phyloP scores from a whole-genome alignment of 2,888 invertebrate species.

The Caenorhabditis plicata region DNA sequence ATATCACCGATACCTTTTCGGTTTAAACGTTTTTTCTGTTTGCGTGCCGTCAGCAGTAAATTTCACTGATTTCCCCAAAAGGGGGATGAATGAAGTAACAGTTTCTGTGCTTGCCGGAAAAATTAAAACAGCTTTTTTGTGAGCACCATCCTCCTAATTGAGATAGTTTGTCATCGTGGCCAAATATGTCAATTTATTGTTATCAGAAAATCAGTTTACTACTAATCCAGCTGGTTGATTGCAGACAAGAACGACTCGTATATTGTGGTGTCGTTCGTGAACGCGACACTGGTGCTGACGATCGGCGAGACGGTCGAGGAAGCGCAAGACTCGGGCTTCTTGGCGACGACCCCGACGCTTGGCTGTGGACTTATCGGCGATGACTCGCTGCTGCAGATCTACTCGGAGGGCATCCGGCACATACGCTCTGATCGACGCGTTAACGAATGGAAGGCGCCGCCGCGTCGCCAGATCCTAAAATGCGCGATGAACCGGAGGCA shows the following conservation, averaged over 20 bases:
- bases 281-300: slow-evolving; percentile 94
- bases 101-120: no score
- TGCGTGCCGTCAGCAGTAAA: no score
- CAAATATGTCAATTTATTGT: no score
- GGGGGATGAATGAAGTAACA: no score
- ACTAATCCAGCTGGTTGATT: slow-evolving; percentile 2
- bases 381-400: slow-evolving; percentile 95
- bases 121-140: no score
- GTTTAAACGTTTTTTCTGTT: no score
- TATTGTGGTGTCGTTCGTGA: slow-evolving; percentile 98
- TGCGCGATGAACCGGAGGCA: slow-evolving; percentile 98
- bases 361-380: slow-evolving; percentile 95
- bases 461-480: slow-evolving; percentile 91
- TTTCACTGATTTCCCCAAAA: no score
- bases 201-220: background rate
- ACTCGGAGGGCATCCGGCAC: slow-evolving; percentile 96
- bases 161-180: no score
- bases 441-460: slow-evolving; percentile 98
- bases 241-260: slow-evolving; percentile 97
- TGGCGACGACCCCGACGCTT: slow-evolving; percentile 97
- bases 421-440: slow-evolving; percentile 96
- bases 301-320: slow-evolving; percentile 99
- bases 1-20: no score
- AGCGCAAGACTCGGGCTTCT: slow-evolving; percentile 97
- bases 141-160: no score